A percentile compares a stretch with the other conserved stretches of the same genome.
phyloP scores from a whole-genome alignment of 2,888 invertebrate species.

The Drosophila subquinaria region DNA sequence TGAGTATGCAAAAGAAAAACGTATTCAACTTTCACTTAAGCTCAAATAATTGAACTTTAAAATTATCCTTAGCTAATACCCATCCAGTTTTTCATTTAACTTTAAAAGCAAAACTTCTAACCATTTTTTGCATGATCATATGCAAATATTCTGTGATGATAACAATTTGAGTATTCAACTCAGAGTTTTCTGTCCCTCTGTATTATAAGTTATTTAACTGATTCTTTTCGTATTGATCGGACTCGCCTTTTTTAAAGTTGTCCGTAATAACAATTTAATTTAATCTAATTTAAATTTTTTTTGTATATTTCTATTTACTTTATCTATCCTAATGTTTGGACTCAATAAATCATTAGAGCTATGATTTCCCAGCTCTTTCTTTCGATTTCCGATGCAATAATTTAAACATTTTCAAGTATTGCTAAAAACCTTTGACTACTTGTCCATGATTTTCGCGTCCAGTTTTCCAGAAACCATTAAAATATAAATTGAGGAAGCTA shows the following conservation, averaged over 20 bases:
- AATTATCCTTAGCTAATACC: background rate
- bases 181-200: too few species aligned
- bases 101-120: background rate
- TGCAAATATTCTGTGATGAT: too few species aligned
- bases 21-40: background rate
- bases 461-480: background rate
- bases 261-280: too few species aligned
- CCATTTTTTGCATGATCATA: too few species aligned
- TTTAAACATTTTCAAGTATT: too few species aligned
- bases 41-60: background rate
- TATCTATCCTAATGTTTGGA: background rate
- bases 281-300: too few species aligned
- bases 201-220: too few species aligned
- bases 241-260: too few species aligned
- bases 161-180: too few species aligned
- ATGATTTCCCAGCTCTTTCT: background rate
- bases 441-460: background rate
- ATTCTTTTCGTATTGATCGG: too few species aligned
- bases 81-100: background rate
- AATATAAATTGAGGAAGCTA: constrained; percentile 14
- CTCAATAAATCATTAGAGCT: background rate
- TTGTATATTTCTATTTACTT: too few species aligned
- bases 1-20: constrained; percentile 12
- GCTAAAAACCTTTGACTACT: background rate
- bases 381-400: background rate